Evolutionary conservation across 2,113 vertebrate species (phyloP).

Genomic region (Atractosteus spatula): DNA sequence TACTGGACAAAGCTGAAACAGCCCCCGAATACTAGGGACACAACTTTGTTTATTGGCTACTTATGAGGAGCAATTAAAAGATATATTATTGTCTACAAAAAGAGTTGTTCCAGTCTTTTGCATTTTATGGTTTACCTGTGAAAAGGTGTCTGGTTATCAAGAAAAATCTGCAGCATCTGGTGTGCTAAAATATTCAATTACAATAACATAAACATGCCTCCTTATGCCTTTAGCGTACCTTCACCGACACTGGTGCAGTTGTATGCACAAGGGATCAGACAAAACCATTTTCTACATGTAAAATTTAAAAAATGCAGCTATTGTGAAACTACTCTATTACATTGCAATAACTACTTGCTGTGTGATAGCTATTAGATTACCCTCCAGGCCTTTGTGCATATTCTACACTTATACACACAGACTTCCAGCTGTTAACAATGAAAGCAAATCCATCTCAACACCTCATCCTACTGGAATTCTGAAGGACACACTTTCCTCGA

Average conservation of each 20-base stretch:
- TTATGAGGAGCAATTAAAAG: not conserved
- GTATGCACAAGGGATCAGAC: conserved; percentile 35
- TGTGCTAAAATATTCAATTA: conserved; percentile 26
- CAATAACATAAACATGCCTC: conserved; percentile 25
- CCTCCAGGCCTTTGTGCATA: conserved; percentile 29
- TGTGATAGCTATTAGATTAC: conserved; percentile 50
- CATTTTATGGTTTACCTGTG: not conserved
- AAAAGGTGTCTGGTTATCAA: not conserved
- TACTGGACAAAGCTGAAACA: not conserved
- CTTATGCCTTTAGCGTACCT: conserved; percentile 25
- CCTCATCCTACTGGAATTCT: conserved; percentile 18
- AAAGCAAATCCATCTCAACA: conserved; percentile 45
- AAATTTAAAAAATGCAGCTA: conserved; percentile 41
- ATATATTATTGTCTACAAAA: not conserved
- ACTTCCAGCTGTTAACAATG: conserved; percentile 48
- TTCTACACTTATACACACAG: conserved; percentile 33
- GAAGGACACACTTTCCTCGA: not conserved
- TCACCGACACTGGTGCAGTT: conserved; percentile 31
- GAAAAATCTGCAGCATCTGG: not conserved
- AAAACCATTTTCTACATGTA: conserved; percentile 25
- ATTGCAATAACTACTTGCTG: conserved; percentile 43
- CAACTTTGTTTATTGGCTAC: not conserved
- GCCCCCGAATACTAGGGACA: not conserved
- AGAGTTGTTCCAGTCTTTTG: not conserved
- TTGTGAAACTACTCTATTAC: conserved; percentile 50